Percentiles rank a stretch among this genome's conserved stretches.
These are phyloP conservation scores for Enteromius afrohamiltoni DNA, from an alignment of 2,797 vertebrate genomes.

Conservation along the genomic window DNA sequence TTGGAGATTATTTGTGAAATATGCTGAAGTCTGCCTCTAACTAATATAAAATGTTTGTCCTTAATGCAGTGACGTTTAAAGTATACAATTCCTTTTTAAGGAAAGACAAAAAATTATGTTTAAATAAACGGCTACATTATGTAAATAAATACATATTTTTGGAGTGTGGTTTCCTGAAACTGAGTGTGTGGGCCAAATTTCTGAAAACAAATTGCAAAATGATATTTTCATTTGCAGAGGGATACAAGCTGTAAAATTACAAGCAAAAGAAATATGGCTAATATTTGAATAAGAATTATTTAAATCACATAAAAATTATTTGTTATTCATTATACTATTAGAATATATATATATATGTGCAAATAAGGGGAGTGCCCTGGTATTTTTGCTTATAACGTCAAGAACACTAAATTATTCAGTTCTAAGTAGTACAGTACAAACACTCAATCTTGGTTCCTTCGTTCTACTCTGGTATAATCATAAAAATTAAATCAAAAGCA, in stretches of 20 bases:
- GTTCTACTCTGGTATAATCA: constrained; percentile 4
- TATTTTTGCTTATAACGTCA: not conserved
- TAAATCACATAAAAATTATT: too few species aligned
- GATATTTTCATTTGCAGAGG: not conserved
- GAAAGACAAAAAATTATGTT: not conserved
- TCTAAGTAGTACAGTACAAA: not conserved
- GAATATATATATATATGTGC: not conserved
- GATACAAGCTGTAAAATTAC: not conserved
- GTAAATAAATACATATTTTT: not conserved
- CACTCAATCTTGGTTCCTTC: not conserved
- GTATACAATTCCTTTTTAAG: not conserved
- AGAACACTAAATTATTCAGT: not conserved
- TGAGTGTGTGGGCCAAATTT: not conserved
- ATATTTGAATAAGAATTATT: not conserved
- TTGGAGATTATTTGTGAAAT: not conserved
- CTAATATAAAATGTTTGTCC: not conserved
- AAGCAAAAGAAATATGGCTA: not conserved
- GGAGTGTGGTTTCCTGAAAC: not conserved
- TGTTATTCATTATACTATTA: not conserved
- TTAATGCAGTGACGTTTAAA: not conserved
- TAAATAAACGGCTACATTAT: not conserved
- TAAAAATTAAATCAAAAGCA: constrained; percentile 20
- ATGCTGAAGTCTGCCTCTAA: not conserved
- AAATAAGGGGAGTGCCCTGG: constrained; percentile 2
- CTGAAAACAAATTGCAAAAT: not conserved